phyloP scores from a whole-genome alignment of 2,888 invertebrate genomes.

The Bedellia somnulentella region DNA sequence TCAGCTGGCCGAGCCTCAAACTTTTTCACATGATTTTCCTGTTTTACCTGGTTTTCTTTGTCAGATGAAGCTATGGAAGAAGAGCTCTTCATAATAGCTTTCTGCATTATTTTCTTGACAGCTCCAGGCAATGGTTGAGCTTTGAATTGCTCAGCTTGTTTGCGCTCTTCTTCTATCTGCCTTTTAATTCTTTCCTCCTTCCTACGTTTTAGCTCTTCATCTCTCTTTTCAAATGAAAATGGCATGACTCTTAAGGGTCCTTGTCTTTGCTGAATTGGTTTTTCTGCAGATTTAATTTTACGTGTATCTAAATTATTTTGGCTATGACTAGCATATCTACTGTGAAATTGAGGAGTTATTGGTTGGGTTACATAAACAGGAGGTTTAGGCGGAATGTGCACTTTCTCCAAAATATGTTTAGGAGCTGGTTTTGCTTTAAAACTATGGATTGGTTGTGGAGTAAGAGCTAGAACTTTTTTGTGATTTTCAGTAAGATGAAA shows the following conservation, averaged over 20 bases:
- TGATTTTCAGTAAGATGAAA: conserved; percentile 64
- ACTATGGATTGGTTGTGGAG: conserved; percentile 19
- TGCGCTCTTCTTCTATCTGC: conserved; percentile 59
- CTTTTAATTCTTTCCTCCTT: conserved; percentile 65
- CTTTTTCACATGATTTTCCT: too few species aligned
- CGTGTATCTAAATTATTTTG: too few species aligned
- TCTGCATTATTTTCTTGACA: conserved; percentile 40
- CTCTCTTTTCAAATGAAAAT: conserved; percentile 71
- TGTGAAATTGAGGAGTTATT: conserved; percentile 33
- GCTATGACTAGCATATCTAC: conserved; percentile 30
- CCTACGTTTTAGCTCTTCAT: conserved; percentile 56
- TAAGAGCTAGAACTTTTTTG: conserved; percentile 30
- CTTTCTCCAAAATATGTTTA: conserved; percentile 46
- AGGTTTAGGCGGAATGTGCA: conserved; percentile 31
- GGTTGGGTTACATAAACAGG: conserved; percentile 25
- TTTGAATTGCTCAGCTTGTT: conserved; percentile 66
- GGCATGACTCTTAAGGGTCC: conserved; percentile 48
- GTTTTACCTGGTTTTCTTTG: conserved; percentile 36
- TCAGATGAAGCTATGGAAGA: conserved; percentile 39
- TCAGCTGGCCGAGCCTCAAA: conserved; percentile 67
- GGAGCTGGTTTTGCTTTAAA: conserved; percentile 69
- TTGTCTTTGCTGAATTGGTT: conserved; percentile 11
- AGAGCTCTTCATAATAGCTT: conserved; percentile 17
- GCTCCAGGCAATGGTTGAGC: conserved; percentile 68
- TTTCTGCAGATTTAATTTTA: background rate